phyloP scores from a whole-genome alignment of 1,140 invertebrate species.

The Mylabris phalerata region DNA sequence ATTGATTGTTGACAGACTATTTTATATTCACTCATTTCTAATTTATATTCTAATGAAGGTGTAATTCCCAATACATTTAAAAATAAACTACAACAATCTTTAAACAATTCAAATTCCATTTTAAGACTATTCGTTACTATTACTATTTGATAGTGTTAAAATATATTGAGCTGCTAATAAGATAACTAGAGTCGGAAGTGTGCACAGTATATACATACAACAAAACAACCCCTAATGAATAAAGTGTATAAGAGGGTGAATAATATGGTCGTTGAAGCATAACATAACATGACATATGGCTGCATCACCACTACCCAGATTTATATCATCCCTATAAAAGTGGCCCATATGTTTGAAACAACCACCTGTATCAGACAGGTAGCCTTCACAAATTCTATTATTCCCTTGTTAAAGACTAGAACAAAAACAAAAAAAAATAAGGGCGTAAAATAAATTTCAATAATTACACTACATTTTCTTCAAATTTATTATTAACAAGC shows the following conservation, averaged over 20 bases:
- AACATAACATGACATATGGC: constrained; percentile 23
- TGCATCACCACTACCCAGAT: constrained; percentile 21
- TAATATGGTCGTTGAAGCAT: constrained; percentile 15
- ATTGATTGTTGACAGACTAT: neutral
- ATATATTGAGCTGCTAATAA: too few species aligned
- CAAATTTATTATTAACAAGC: too few species aligned
- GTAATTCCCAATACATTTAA: too few species aligned
- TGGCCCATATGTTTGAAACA: constrained; percentile 9
- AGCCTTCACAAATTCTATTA: neutral
- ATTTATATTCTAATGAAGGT: neutral
- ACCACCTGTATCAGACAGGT: constrained; percentile 11
- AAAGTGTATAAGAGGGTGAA: constrained; percentile 20
- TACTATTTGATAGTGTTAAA: too few species aligned
- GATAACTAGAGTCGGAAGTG: constrained; percentile 6
- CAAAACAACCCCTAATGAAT: constrained; percentile 18
- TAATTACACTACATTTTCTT: too few species aligned
- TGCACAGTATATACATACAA: constrained; percentile 13
- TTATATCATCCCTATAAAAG: constrained; percentile 17
- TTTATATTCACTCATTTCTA: constrained; percentile 10
- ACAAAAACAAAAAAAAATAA: neutral
- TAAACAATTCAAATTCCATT: too few species aligned
- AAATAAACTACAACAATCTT: too few species aligned
- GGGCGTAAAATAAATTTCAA: neutral
- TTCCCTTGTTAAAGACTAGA: constrained; percentile 3
- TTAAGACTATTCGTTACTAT: too few species aligned